Percentiles rank a stretch among this genome's conserved stretches.
These are phyloP conservation scores for Blastobasis adustella DNA, from an alignment of 2,888 invertebrate species.

Conservation along the genomic window DNA sequence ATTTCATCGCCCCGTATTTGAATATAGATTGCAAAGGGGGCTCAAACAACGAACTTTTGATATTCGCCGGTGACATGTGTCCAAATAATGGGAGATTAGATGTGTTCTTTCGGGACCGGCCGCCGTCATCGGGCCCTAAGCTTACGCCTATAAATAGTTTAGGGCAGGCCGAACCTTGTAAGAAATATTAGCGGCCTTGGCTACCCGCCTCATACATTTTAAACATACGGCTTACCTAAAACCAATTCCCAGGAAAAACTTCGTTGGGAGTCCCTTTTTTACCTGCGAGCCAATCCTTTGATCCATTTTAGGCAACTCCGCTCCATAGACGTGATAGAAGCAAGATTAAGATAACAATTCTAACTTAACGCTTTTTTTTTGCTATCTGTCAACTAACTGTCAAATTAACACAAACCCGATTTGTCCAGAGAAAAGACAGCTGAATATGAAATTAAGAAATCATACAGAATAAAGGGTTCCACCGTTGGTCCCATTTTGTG, in stretches of 20 bases:
- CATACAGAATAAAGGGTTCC: constrained; percentile 44
- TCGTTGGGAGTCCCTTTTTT: constrained; percentile 40
- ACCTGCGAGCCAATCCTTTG: constrained; percentile 46
- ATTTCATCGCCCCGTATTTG: constrained; percentile 52
- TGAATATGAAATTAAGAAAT: constrained; percentile 54
- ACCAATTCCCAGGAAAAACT: constrained; percentile 13
- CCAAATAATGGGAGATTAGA: constrained; percentile 44
- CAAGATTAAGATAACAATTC: constrained; percentile 45
- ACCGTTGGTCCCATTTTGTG: constrained; percentile 21
- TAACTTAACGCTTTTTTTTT: constrained; percentile 27
- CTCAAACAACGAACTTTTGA: constrained; percentile 29
- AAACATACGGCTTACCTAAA: constrained; percentile 1
- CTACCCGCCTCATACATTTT: constrained; percentile 3
- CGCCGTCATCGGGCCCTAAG: too few species aligned
- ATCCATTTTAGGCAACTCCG: constrained; percentile 33
- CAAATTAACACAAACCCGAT: constrained; percentile 60
- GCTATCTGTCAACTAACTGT: constrained; percentile 52
- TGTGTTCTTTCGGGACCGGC: constrained; percentile 10
- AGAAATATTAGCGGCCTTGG: neutral
- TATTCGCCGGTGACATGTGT: constrained; percentile 55
- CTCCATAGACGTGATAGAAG: constrained; percentile 27
- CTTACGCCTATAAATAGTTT: too few species aligned
- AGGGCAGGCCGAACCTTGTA: neutral
- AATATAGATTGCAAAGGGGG: constrained; percentile 57
- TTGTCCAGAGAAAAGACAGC: constrained; percentile 45